Evolutionary conservation across 2,797 vertebrate genomes (phyloP), one percentile per base, ranked within the genome.

Genomic region (Amniataba percoides): DNA sequence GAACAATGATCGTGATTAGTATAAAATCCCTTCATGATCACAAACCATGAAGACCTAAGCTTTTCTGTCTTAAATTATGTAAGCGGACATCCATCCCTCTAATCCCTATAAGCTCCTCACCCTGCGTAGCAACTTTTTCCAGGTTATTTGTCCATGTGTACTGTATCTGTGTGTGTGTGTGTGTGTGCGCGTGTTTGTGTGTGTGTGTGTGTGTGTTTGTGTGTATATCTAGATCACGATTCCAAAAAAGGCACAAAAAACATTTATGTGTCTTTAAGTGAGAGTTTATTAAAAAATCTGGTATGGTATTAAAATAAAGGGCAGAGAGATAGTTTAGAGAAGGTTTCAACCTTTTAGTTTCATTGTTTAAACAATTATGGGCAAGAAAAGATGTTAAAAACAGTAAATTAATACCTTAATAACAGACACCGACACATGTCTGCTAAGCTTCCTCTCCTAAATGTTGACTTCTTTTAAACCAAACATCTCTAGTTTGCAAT

Each of bases 11-110:
- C 1, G 6, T 43, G 51, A 84, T 87, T 85, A 80, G 67, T 66
- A 51, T 72, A 53, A 81, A 86, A 84, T 51, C 62, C 51, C 31
- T 36, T 62, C 31, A 62, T 87, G 79, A 88, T 75, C 80, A 69
- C 71, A 79, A 69, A 84, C 65, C 57, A 82, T 81, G 45, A 76
- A 84, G 72, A 80, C 45, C 31, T 57, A 71, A 81, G 53, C 65
- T 60, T 70, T 53, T 76, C 63, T 49, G 49, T 77, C 74, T 71
- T 56, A 58, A 69, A 61, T 65, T 52, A 78, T 67, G 58, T 70
- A 52, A 84, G 55, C 6, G 3, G 60, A 77, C 70, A 78, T 77
- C 56, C 53, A 77, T 84, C 68, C 72, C 60, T 53, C 13, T 86
- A 78, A 88, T 84, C 59, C 48, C 53, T 15, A 8, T 77, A 74